Conservation (phyloP, 2,888 invertebrate species). For the Dicranocentrus wangi region DNA sequence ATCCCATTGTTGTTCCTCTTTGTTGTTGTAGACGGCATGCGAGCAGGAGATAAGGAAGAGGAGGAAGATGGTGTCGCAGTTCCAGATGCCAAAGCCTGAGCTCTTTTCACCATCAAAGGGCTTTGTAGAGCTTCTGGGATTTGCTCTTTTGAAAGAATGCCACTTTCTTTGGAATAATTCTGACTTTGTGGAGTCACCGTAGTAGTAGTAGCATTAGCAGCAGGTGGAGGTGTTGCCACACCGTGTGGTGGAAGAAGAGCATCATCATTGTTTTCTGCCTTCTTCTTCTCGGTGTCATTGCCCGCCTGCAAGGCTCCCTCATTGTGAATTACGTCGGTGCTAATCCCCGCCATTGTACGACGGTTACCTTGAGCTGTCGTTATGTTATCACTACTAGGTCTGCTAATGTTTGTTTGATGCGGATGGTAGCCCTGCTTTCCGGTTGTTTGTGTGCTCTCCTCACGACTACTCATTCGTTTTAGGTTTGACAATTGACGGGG, state of each 20-base stretch:
- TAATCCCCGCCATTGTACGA: not conserved
- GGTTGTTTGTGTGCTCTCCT: conserved; percentile 15
- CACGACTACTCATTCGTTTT: conserved; percentile 27
- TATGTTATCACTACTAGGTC: not conserved
- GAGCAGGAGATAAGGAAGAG: conserved; percentile 40
- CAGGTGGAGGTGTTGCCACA: not conserved
- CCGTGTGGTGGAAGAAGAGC: too few species aligned
- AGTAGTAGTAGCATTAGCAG: not conserved
- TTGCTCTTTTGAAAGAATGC: not conserved
- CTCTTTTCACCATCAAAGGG: conserved; percentile 30
- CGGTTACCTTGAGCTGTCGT: conserved; percentile 14
- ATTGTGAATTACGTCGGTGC: not conserved
- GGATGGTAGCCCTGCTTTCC: not conserved
- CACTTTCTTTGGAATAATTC: conserved; percentile 4
- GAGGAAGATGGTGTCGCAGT: conserved; percentile 32
- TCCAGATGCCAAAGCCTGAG: conserved; percentile 28
- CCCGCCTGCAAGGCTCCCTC: not conserved
- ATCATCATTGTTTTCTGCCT: not conserved
- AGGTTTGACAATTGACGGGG: conserved; percentile 38
- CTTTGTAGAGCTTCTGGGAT: conserved; percentile 13
- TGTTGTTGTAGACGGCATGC: conserved; percentile 9
- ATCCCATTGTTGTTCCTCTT: conserved; percentile 20
- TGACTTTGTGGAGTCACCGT: not conserved
- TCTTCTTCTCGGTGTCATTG: not conserved
- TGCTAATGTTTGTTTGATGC: not conserved